Conservation (phyloP, 2,888 invertebrate genomes). For the Tetanocera ferruginea region DNA sequence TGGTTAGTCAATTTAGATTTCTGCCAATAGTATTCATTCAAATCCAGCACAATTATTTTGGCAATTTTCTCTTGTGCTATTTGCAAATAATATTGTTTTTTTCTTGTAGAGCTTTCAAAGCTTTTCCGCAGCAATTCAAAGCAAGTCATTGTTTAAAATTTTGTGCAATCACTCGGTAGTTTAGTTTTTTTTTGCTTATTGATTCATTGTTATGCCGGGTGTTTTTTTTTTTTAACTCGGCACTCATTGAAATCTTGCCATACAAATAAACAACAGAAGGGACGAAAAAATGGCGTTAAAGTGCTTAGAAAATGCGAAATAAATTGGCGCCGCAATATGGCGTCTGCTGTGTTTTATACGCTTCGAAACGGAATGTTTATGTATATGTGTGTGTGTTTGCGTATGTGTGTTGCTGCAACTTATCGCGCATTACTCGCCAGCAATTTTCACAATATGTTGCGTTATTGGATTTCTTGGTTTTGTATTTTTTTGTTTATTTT, state of each 20-base stretch:
- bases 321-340: constrained; percentile 4
- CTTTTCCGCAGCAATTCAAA: too few species aligned
- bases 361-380: not conserved
- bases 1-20: too few species aligned
- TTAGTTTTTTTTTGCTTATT: not conserved
- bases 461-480: not conserved
- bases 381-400: not conserved
- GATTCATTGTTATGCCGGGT: not conserved
- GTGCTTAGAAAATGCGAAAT: constrained; percentile 26
- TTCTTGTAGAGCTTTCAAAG: too few species aligned
- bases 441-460: constrained; percentile 13
- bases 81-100: too few species aligned
- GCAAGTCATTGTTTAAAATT: too few species aligned
- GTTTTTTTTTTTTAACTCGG: not conserved
- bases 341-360: not conserved
- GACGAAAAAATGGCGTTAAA: not conserved
- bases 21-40: too few species aligned
- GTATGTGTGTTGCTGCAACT: not conserved
- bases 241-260: not conserved
- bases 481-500: not conserved
- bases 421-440: not conserved
- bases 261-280: not conserved
- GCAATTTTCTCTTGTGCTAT: too few species aligned
- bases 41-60: too few species aligned
- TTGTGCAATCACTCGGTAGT: too few species aligned